These are phyloP conservation scores for Cosmopolites sordidus DNA, from an alignment of 2,888 invertebrate species.

Conservation along the genomic window DNA sequence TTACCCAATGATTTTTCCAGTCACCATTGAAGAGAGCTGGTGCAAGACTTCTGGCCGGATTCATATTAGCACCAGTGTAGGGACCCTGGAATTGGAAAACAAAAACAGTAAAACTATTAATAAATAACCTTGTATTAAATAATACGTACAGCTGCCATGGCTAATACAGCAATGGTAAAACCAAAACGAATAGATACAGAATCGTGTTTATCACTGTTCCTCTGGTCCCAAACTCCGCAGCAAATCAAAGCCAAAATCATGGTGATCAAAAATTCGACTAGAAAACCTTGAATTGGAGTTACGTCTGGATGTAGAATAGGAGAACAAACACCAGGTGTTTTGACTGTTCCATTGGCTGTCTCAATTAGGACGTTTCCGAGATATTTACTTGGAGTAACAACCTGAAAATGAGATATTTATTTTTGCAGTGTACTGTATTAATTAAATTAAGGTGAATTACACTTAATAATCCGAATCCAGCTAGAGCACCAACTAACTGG, in stretches of 20 bases:
- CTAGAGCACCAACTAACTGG: conserved; percentile 63
- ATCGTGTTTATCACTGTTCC: conserved; percentile 62
- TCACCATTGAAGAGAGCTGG: conserved; percentile 66
- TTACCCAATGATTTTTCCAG: conserved; percentile 65
- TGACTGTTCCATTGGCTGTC: conserved; percentile 16
- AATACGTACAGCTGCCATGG: conserved; percentile 59
- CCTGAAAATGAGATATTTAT: conserved; percentile 25
- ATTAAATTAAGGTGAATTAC: conserved; percentile 40
- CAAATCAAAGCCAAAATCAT: conserved; percentile 61
- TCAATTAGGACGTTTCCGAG: conserved; percentile 23
- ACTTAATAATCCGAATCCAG: conserved; percentile 66
- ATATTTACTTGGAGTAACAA: conserved; percentile 33
- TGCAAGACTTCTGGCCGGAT: conserved; percentile 64
- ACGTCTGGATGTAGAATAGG: conserved; percentile 34
- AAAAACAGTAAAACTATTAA: too few relatives aligned
- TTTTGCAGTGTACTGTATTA: neutral
- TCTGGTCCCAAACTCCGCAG: conserved; percentile 69
- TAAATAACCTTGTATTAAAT: too few relatives aligned
- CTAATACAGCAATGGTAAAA: conserved; percentile 61
- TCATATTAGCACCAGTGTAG: conserved; percentile 66
- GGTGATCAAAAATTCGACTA: conserved; percentile 64
- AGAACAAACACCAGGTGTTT: conserved; percentile 38
- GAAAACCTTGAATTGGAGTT: conserved; percentile 52
- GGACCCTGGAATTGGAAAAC: conserved; percentile 49
- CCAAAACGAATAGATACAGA: conserved; percentile 65